Evolutionary conservation across 2,113 vertebrate genomes (phyloP).

Genomic region (Proteles cristata): DNA sequence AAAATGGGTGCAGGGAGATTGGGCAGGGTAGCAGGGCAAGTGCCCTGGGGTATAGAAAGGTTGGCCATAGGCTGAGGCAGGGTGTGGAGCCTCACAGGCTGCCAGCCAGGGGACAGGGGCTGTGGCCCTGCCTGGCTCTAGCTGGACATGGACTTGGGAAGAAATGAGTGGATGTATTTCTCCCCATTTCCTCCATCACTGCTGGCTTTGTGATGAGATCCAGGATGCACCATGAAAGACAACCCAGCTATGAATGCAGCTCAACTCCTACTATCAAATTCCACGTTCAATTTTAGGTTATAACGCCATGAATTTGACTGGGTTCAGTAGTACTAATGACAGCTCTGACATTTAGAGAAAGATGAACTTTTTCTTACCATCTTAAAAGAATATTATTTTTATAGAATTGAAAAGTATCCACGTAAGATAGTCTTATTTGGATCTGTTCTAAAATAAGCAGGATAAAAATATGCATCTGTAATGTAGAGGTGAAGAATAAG

Average conservation of each 20-base stretch:
- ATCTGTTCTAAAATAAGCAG: neutral
- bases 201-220: neutral
- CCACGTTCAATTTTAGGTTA: neutral
- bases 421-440: neutral
- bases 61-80: neutral
- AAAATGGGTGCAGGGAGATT: neutral
- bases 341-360: neutral
- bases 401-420: neutral
- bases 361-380: neutral
- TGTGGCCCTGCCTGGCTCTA: neutral
- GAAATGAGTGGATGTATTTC: neutral
- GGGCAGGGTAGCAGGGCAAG: neutral
- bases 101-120: neutral
- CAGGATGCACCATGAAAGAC: neutral
- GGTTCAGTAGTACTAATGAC: neutral
- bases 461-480: neutral
- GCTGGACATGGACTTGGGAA: neutral
- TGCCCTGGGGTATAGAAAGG: neutral
- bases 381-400: neutral
- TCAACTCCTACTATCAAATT: neutral
- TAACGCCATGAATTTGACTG: neutral
- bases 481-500: neutral
- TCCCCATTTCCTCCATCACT: neutral
- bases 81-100: too few relatives aligned
- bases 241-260: neutral